Base-by-base conservation (phyloP, 35 echinoderm and acorn worm species). In the Nesometra sesokonis region DNA sequence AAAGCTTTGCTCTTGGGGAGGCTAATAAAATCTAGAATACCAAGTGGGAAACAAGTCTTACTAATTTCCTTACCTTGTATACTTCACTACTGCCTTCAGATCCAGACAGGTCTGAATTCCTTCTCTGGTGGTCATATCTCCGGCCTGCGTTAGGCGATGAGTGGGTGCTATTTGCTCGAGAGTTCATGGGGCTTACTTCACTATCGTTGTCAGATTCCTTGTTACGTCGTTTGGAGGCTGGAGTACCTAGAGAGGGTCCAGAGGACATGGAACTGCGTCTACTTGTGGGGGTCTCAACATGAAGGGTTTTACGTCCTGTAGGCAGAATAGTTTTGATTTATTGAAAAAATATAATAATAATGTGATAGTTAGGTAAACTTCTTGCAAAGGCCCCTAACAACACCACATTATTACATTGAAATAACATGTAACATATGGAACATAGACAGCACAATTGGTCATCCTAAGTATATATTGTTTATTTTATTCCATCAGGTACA, bases 171-270 rank as follows among this genome's bases (percentile, higher is more conserved):
- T 97, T 97, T 27, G 88, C 84, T 32, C 83, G 79, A 5, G 94
- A 97, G 84, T 91, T 90, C 83, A 90, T 86, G 5, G 91, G 94
- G 85, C 94, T 96, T 29, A 82, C 81, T 15, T 96, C 94, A 31
- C 94, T 96, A 34, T 96, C 94, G 46, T 96, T 96, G 85, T 96
- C 94, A 0, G 94, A 96, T 37, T 96, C 94, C 19, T 78, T 81
- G 82, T 27, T 27, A 88, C 32, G 81, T 84, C 38, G 77, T 77
- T 36, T 78, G 43, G 23, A 84, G 86, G 38, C 40, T n/a, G 40
- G 89, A 80, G 84, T 84, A 86, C 84, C 78, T 78, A 29, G 84
- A 57, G 29, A 86, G 77, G 78, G 86, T 81, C 57, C 52, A 46
- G 77, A 67, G 15, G 90, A 88, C 4, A 86, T 81, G 37, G 90